These are phyloP conservation scores for Sminthurides bifidus DNA, from an alignment of 1,140 invertebrate genomes.

Conservation along the genomic window DNA sequence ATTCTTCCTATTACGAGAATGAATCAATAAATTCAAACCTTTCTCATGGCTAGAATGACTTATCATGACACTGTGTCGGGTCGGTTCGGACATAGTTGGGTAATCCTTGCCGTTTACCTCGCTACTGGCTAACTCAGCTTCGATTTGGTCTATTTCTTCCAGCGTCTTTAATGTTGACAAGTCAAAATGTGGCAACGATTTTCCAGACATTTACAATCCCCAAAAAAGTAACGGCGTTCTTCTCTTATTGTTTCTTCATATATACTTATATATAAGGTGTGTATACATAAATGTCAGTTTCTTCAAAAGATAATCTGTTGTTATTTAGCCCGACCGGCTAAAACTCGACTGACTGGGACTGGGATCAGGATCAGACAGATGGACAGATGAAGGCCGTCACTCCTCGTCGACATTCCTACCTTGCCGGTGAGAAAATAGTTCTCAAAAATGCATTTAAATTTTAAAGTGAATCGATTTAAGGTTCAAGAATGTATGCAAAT, in stretches of 20 bases:
- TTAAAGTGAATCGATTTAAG: too few relatives aligned
- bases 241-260: too few relatives aligned
- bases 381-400: too few relatives aligned
- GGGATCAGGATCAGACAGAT: too few relatives aligned
- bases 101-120: conserved; percentile 11
- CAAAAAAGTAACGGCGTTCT: too few relatives aligned
- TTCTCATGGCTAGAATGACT: neutral
- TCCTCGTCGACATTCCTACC: neutral
- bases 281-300: conserved; percentile 1
- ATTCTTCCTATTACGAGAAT: conserved; percentile 39
- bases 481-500: too few relatives aligned
- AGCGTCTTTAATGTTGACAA: conserved; percentile 17
- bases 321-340: too few relatives aligned
- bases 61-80: neutral
- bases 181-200: too few relatives aligned
- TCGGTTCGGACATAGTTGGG: neutral
- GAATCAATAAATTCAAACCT: neutral
- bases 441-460: neutral
- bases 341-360: too few relatives aligned
- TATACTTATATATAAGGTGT: too few relatives aligned
- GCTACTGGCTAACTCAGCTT: conserved; percentile 8
- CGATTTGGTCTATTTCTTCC: conserved; percentile 21
- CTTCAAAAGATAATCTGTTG: too few relatives aligned
- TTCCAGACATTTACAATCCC: too few relatives aligned
- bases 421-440: neutral